These are phyloP conservation scores for Metacarcinus magister DNA, from an alignment of 2,888 invertebrate genomes.

Conservation along the genomic window DNA sequence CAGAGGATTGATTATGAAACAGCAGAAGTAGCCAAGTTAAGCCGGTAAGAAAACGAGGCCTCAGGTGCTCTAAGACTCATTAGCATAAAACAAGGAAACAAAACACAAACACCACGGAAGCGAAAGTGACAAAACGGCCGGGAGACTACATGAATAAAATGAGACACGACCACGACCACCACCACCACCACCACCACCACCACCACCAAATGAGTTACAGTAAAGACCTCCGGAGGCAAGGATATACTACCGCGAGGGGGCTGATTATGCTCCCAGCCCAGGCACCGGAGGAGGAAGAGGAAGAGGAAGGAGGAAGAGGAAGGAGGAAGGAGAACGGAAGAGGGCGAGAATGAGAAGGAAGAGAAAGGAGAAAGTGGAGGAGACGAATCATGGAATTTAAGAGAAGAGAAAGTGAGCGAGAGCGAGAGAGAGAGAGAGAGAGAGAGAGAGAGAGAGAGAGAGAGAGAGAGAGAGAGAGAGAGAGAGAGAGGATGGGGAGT, in stretches of 20 bases:
- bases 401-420: background rate
- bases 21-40: too few relatives aligned
- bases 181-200: background rate
- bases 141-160: background rate
- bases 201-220: background rate
- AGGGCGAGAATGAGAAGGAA: background rate
- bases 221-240: background rate
- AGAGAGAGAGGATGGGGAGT: background rate
- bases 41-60: too few relatives aligned
- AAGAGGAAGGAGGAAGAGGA: slow-evolving; percentile 22
- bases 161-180: background rate
- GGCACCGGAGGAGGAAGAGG: background rate
- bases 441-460: slow-evolving; percentile 4
- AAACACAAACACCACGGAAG: background rate
- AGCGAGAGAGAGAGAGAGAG: slow-evolving; percentile 22
- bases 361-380: background rate
- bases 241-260: background rate
- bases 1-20: background rate
- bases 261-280: background rate
- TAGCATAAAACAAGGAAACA: background rate
- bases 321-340: background rate
- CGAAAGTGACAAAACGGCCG: background rate
- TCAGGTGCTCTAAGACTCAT: background rate
- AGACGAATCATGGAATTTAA: slow-evolving; percentile 31
- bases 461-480: background rate